Base-by-base conservation (phyloP, 2,888 invertebrate genomes). In the Carpatolechia fugitivella region DNA sequence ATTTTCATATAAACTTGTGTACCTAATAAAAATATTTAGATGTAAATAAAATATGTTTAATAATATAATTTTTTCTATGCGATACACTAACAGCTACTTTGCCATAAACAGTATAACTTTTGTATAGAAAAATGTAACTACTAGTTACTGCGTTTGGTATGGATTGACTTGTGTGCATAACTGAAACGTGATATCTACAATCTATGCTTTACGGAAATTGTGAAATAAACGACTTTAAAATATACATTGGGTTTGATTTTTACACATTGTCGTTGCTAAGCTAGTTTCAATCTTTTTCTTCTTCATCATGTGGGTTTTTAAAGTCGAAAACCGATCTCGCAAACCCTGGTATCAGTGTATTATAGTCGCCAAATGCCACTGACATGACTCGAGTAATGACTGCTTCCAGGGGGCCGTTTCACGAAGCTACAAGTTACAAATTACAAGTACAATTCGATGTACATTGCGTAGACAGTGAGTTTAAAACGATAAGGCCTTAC, bases 171-270 rank as follows among this genome's bases (percentile, higher is more conserved):
- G 87, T 89, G 87, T 88, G 90, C 86, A 84, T 87, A 89, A 88
- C 82, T 77, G 79, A 87, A 87, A 83, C 84, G 90, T 90, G 90
- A 90, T 90, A 90, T 89, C 85, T 90, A 88, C 88, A 88, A 86
- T 85, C 82, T 87, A 88, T 89, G 88, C 89, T 90, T 89, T 88
- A 89, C 83, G 82, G 78, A 84, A 80, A 88, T 80, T 82, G 86
- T 89, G 81, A 89, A 87, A 88, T 88, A 89, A 90, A 89, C 79
- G 84, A 85, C 80, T 82, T 86, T 76, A 82, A 80, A n/a, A n/a
- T n/a, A 73, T 70, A 49, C 59, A 48, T 56, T 59, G 54, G 55
- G 14, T 11, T 10, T 47, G 11, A 30, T 16, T 14, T 47, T 30
- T 30, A 3, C 8, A 4, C 10, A 8, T 11, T 14, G 11, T 29